A percentile compares a stretch with the other conserved stretches of the same genome.
phyloP scores from a whole-genome alignment of 2,888 invertebrate genomes.

The Drosophila falleni region DNA sequence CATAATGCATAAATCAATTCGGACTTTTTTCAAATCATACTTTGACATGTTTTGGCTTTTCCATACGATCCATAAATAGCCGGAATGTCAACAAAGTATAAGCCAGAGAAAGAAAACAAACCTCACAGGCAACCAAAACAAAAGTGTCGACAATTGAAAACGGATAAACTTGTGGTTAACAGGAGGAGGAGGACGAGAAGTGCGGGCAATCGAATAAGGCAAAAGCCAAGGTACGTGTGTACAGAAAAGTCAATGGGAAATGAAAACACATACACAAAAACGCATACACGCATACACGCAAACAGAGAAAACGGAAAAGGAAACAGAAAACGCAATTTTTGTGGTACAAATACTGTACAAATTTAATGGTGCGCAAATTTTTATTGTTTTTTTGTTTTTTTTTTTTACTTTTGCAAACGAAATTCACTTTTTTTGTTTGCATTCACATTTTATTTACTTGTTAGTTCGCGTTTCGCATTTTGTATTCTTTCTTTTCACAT shows the following conservation, averaged over 20 bases:
- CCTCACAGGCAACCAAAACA: slow-evolving; percentile 24
- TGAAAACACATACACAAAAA: slow-evolving; percentile 15
- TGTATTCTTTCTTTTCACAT: slow-evolving; percentile 49
- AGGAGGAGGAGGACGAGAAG: not conserved
- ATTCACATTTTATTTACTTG: slow-evolving; percentile 48
- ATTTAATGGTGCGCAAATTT: slow-evolving; percentile 79
- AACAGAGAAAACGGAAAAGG: slow-evolving; percentile 30
- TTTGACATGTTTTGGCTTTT: slow-evolving; percentile 56
- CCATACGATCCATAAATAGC: slow-evolving; percentile 44
- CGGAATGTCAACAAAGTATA: slow-evolving; percentile 64
- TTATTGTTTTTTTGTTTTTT: slow-evolving; percentile 70
- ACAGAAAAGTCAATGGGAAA: slow-evolving; percentile 43
- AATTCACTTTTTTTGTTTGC: slow-evolving; percentile 39
- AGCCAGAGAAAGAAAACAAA: slow-evolving; percentile 17
- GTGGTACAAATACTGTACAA: slow-evolving; percentile 60
- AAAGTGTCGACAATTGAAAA: slow-evolving; percentile 38
- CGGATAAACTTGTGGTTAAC: slow-evolving; percentile 28
- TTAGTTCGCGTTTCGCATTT: slow-evolving; percentile 41
- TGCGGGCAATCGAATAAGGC: slow-evolving; percentile 37
- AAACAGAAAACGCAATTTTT: slow-evolving; percentile 45
- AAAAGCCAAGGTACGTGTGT: slow-evolving; percentile 36
- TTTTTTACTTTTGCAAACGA: slow-evolving; percentile 31
- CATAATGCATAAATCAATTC: slow-evolving; percentile 63
- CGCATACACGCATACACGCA: slow-evolving; percentile 1
- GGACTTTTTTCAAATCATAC: slow-evolving; percentile 48